Evolutionary conservation across 2,888 invertebrate species (phyloP).

Genomic region (Ormyrus thymus): DNA sequence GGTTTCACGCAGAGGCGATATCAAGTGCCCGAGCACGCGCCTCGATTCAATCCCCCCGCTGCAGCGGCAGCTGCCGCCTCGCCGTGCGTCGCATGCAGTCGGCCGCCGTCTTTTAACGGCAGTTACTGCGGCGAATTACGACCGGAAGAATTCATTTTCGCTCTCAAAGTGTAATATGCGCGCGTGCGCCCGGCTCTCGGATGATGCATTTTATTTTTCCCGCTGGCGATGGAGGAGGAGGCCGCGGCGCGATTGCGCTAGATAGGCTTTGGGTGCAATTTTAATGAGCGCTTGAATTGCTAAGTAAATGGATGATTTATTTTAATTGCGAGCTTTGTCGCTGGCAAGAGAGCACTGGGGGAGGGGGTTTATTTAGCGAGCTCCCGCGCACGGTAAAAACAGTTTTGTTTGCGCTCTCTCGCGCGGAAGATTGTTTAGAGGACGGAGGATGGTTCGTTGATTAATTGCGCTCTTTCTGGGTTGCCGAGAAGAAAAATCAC

Average conservation of each 20-base stretch:
- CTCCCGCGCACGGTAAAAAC: too few species aligned
- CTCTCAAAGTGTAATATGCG: slow-evolving; percentile 28
- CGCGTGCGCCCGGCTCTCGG: not conserved
- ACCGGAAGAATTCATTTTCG: slow-evolving; percentile 65
- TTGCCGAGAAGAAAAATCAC: too few species aligned
- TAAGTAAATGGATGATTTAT: slow-evolving; percentile 13
- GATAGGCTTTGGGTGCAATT: not conserved
- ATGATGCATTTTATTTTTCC: too few species aligned
- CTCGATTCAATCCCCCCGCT: slow-evolving; percentile 63
- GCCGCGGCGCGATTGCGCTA: not conserved
- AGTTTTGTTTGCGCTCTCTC: too few species aligned
- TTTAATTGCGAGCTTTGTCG: not conserved
- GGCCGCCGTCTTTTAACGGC: slow-evolving; percentile 32
- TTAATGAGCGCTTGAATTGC: not conserved
- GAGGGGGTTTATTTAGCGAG: too few species aligned
- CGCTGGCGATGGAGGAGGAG: too few species aligned
- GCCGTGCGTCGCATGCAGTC: slow-evolving; percentile 9
- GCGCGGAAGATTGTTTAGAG: too few species aligned
- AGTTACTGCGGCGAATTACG: slow-evolving; percentile 56
- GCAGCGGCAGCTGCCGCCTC: slow-evolving; percentile 10
- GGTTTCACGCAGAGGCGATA: slow-evolving; percentile 57
- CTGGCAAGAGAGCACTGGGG: not conserved
- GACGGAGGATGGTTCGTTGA: too few species aligned
- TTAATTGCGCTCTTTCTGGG: too few species aligned
- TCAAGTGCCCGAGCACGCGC: slow-evolving; percentile 61